Conservation (phyloP, 1,140 invertebrate genomes). For the Lepidotrigona ventralis region DNA sequence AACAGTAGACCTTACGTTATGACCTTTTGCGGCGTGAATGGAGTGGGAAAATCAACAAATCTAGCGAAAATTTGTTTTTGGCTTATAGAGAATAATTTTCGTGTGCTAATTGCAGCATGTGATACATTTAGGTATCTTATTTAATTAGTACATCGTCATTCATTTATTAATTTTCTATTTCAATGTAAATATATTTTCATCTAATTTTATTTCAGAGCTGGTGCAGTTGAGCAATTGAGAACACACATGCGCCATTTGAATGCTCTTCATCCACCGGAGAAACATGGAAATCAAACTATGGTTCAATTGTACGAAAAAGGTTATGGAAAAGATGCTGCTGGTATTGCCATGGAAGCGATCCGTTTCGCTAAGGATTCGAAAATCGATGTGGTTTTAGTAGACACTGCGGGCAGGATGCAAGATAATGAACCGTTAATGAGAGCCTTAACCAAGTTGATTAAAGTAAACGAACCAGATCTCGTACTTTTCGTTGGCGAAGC, state of each 20-base stretch:
- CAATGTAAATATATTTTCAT: not conserved
- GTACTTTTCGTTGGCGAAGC: conserved; percentile 99
- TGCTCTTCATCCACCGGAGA: conserved; percentile 92
- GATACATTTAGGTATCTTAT: conserved; percentile 91
- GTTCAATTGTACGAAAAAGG: conserved; percentile 99
- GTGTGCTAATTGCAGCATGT: conserved; percentile 98
- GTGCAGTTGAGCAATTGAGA: conserved; percentile 98
- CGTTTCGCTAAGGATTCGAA: conserved; percentile 89
- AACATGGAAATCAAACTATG: conserved; percentile 87
- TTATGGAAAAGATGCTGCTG: conserved; percentile 99
- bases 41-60: conserved; percentile 99
- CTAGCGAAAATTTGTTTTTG: conserved; percentile 99
- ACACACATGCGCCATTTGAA: conserved; percentile 97
- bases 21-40: conserved; percentile 99
- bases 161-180: not conserved
- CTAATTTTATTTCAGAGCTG: conserved; percentile 84
- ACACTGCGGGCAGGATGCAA: conserved; percentile 99
- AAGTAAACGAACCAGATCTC: conserved; percentile 96
- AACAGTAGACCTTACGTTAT: conserved; percentile 94
- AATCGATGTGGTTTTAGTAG: conserved; percentile 96
- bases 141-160: not conserved
- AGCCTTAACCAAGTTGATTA: conserved; percentile 94
- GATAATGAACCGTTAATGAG: conserved; percentile 99
- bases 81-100: conserved; percentile 98
- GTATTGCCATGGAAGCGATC: conserved; percentile 98